Conservation (phyloP, 2,113 vertebrate species). For the Marcusenius ussheri region DNA sequence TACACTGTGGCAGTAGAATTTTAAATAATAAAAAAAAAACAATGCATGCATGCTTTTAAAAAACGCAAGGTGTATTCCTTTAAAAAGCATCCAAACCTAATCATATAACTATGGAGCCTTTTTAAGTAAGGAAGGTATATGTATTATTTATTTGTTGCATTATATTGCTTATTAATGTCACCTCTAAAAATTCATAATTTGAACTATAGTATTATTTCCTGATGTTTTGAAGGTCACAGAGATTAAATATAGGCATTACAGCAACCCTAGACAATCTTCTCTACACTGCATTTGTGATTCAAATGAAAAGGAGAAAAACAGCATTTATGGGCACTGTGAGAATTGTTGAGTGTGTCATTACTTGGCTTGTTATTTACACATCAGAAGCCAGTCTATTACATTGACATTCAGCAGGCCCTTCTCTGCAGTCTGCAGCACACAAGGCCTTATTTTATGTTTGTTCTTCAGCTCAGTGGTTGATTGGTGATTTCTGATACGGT, state of each 20-base stretch:
- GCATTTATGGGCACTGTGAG: conserved; percentile 26
- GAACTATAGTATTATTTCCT: conserved; percentile 30
- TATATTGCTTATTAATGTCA: not conserved
- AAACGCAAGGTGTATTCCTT: not conserved
- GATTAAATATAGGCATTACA: conserved; percentile 39
- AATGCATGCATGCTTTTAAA: not conserved
- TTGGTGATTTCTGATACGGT: conserved; percentile 68
- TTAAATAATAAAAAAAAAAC: not conserved
- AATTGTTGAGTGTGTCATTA: conserved; percentile 52
- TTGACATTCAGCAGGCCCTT: conserved; percentile 58
- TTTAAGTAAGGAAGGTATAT: not conserved
- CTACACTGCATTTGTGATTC: conserved; percentile 54
- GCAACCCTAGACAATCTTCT: conserved; percentile 38
- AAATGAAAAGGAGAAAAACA: conserved; percentile 43
- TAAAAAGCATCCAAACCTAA: not conserved
- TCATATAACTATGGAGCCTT: not conserved
- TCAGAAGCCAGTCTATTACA: conserved; percentile 69
- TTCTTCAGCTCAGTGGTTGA: conserved; percentile 64
- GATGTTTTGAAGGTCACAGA: conserved; percentile 41
- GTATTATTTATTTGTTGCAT: not conserved
- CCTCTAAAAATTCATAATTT: not conserved
- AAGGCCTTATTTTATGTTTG: conserved; percentile 58
- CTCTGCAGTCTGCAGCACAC: conserved; percentile 37
- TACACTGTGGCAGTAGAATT: not conserved
- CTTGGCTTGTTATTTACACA: conserved; percentile 63